Conservation (phyloP, 2,113 vertebrate genomes). For the Tupaia chinensis region DNA sequence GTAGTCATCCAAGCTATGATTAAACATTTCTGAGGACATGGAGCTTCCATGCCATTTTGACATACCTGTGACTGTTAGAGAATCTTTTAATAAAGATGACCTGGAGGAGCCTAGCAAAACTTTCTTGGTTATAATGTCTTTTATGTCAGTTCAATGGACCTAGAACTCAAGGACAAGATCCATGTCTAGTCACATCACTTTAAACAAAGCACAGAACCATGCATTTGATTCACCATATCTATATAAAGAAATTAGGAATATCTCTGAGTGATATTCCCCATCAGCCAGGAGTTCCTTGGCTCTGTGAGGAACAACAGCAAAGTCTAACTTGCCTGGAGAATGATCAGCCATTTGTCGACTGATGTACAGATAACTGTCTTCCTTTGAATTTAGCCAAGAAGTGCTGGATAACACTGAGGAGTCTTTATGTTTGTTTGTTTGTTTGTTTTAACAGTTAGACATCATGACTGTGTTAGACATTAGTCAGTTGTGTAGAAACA, state of each 20-base stretch:
- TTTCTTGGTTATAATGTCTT: neutral
- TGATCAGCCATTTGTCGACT: neutral
- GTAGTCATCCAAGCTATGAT: neutral
- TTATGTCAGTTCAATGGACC: neutral
- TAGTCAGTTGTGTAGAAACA: neutral
- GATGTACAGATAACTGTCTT: neutral
- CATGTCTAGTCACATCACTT: neutral
- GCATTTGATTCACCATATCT: neutral
- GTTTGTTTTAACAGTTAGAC: neutral
- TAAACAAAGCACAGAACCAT: neutral
- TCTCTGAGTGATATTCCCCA: neutral
- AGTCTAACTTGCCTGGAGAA: constrained; percentile 10
- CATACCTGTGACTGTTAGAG: neutral
- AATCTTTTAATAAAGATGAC: neutral
- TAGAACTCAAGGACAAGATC: constrained; percentile 28
- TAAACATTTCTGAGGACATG: constrained; percentile 32
- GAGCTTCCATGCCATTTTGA: neutral
- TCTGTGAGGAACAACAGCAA: neutral
- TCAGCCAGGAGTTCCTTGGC: neutral
- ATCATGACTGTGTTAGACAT: neutral
- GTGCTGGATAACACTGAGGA: too few relatives aligned
- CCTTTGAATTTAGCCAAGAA: neutral
- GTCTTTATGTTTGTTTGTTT: too few relatives aligned
- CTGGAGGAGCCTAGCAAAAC: neutral
- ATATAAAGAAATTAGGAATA: neutral